Percentiles rank a stretch among this genome's conserved stretches.
phyloP scores from a whole-genome alignment of 2,888 invertebrate genomes.

The Drosophila neonasuta region DNA sequence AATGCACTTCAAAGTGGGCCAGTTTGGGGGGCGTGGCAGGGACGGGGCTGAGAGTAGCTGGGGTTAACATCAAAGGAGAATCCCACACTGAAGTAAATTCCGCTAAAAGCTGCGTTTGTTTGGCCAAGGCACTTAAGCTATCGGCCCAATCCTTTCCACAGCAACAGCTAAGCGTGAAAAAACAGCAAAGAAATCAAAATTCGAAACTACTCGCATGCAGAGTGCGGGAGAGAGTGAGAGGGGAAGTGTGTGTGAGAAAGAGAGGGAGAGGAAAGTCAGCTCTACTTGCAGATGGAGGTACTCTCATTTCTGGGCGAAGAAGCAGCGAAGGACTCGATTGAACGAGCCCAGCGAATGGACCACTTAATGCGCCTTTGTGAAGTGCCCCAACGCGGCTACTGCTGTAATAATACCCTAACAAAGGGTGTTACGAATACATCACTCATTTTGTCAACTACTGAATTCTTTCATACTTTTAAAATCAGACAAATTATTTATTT shows the following conservation, averaged over 20 bases:
- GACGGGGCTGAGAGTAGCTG: background rate
- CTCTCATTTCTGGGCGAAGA: background rate
- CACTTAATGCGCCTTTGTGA: conserved; percentile 63
- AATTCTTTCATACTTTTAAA: too few species aligned
- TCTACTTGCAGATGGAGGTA: conserved; percentile 1
- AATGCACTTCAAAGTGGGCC: conserved; percentile 22
- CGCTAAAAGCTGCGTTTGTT: conserved; percentile 59
- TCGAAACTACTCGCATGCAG: conserved; percentile 28
- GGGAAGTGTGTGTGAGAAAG: too few species aligned
- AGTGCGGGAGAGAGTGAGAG: background rate
- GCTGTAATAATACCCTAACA: conserved; percentile 18
- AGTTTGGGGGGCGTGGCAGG: background rate
- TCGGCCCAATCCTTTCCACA: conserved; percentile 31
- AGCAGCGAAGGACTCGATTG: conserved; percentile 47
- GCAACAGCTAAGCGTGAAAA: background rate
- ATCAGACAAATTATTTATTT: too few species aligned
- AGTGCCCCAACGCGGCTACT: conserved; percentile 30
- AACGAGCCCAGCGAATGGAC: conserved; percentile 64
- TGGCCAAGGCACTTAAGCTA: conserved; percentile 44
- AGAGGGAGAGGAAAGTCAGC: background rate
- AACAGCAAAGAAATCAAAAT: conserved; percentile 47
- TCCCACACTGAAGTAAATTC: conserved; percentile 36
- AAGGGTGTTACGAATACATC: background rate
- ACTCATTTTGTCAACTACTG: background rate
- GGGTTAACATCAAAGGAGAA: conserved; percentile 41